Evolutionary conservation across 2,888 invertebrate species (phyloP).

Genomic region (Nomada fabriciana): DNA sequence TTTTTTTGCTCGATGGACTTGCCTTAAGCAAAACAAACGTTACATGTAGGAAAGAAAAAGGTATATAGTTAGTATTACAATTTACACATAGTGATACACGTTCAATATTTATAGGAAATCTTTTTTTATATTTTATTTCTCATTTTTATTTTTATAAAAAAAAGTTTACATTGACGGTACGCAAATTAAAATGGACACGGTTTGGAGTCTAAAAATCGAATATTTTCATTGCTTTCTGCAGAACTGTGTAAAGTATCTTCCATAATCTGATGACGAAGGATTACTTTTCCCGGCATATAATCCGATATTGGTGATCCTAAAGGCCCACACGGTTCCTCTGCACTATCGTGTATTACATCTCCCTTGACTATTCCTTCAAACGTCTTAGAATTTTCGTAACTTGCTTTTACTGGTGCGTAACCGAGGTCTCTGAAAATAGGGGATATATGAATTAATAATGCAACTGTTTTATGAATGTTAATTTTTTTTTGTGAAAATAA

Average conservation of each 20-base stretch:
- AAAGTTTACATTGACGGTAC: background rate
- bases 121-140: background rate
- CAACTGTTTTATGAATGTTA: background rate
- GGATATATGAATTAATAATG: background rate
- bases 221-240: slow-evolving; percentile 5
- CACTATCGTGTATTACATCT: slow-evolving; percentile 20
- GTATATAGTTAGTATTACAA: background rate
- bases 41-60: background rate
- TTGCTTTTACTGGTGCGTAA: slow-evolving; percentile 65
- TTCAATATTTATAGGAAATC: slow-evolving; percentile 1
- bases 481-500: background rate
- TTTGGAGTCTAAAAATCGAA: background rate
- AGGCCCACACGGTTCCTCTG: slow-evolving; percentile 66
- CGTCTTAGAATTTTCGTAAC: background rate
- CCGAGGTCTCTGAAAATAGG: slow-evolving; percentile 70
- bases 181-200: background rate
- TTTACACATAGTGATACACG: no score
- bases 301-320: slow-evolving; percentile 67
- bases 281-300: slow-evolving; percentile 69
- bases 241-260: slow-evolving; percentile 4
- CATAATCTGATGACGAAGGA: slow-evolving; percentile 43
- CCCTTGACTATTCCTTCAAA: background rate
- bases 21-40: background rate
- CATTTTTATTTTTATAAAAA: background rate
- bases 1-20: background rate